A percentile compares a stretch with the other conserved stretches of the same genome.
phyloP scores from a whole-genome alignment of 2,888 invertebrate genomes.

The Heteropelma amictum region DNA sequence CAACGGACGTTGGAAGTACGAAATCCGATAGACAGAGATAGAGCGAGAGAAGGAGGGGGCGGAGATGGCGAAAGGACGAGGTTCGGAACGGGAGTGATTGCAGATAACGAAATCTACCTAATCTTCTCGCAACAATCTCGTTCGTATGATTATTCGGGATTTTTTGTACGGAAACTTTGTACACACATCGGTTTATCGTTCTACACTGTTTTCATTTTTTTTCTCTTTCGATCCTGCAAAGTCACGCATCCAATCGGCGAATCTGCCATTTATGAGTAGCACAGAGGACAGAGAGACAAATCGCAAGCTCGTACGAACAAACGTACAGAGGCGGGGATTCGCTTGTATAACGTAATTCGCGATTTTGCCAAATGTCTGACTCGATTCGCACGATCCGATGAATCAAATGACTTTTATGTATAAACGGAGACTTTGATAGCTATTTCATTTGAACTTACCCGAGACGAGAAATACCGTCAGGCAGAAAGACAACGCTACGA shows the following conservation, averaged over 20 bases:
- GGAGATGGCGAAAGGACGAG: not conserved
- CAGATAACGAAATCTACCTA: too few species aligned
- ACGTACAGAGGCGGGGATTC: not conserved
- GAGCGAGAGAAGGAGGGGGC: not conserved
- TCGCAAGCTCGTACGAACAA: conserved; percentile 1
- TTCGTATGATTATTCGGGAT: too few species aligned
- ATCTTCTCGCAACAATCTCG: too few species aligned
- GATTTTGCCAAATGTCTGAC: too few species aligned
- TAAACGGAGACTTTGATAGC: not conserved
- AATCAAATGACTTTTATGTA: not conserved
- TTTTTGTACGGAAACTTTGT: too few species aligned
- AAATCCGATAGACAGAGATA: not conserved
- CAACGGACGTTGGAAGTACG: too few species aligned
- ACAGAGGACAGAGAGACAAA: not conserved
- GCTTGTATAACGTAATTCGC: too few species aligned
- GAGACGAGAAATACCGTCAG: conserved; percentile 50
- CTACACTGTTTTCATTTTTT: not conserved
- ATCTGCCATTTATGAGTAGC: conserved; percentile 16
- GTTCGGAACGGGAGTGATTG: too few species aligned
- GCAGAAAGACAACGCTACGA: conserved; percentile 42
- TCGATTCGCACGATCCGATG: not conserved
- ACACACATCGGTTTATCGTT: too few species aligned
- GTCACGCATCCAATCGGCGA: conserved; percentile 20
- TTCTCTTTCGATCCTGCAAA: conserved; percentile 32
- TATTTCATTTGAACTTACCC: conserved; percentile 41